Base-by-base conservation (phyloP, 2,888 invertebrate species). In the Idaea straminata region DNA sequence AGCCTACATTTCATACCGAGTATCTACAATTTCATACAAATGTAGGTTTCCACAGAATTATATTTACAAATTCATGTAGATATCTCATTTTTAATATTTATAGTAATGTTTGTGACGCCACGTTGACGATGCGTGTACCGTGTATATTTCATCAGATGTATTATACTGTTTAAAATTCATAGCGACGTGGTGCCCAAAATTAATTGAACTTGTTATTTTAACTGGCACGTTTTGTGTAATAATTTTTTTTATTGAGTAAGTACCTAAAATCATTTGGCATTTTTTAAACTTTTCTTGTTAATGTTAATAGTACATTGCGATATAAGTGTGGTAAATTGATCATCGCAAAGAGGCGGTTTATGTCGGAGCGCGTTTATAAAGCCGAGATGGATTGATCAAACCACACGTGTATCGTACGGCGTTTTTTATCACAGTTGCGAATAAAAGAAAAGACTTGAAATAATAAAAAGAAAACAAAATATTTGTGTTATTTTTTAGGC, bases 31-130 rank as follows among this genome's bases (percentile, higher is more conserved):
- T 47, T 47, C 47, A 47, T 47, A 47, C 47, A 47, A 47, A 47
- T 47, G 47, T 47, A 47, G 47, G 47, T 13, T 47, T 47, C 25
- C 47, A 47, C 47, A 47, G 47, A 47, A 47, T 47, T 13, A 47
- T 47, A 47, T 47, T 47, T 47, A 47, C 47, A 47, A 47, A 47
- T 47, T 47, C 47, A 47, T 47, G 47, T 47, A 47, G 47, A 47
- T 47, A 47, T 47, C 47, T 47, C 47, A 47, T 47, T 47, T 47
- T 47, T 47, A 47, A 47, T 47, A 47, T 47, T 47, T 47, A 47
- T 47, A 47, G 47, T 47, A 47, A 47, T 47, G 47, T 47, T 47
- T 47, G 47, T 47, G 47, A 13, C 13, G 47, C 47, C 47, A 10
- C 47, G 47, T 47, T 10, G 47, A 47, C 47, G 10, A 47, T 47